These are phyloP conservation scores for Drosophila pandora DNA, from an alignment of 1,140 invertebrate genomes.

Conservation along the genomic window DNA sequence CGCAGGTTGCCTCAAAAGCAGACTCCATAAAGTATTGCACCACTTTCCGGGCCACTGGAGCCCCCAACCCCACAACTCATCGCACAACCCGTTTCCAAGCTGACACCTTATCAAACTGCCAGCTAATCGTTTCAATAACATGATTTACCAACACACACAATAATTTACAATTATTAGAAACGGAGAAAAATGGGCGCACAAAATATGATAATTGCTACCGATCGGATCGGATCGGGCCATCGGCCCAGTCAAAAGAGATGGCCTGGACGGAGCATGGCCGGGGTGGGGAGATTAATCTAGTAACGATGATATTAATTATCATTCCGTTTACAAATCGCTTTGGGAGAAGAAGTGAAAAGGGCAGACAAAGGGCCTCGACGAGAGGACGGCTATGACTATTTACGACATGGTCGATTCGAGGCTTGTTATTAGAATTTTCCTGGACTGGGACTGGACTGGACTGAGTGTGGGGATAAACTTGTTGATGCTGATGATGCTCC, in stretches of 20 bases:
- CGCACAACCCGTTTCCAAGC: slow-evolving; percentile 1
- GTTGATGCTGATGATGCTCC: slow-evolving; percentile 71
- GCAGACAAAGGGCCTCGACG: slow-evolving; percentile 36
- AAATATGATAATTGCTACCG: slow-evolving; percentile 80
- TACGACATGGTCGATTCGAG: slow-evolving; percentile 51
- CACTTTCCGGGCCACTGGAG: slow-evolving; percentile 5
- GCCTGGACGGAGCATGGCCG: too few species aligned
- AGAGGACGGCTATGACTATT: slow-evolving; percentile 35
- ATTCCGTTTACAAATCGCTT: slow-evolving; percentile 73
- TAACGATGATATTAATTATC: slow-evolving; percentile 82
- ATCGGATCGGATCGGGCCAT: slow-evolving; percentile 3
- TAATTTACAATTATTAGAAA: slow-evolving; percentile 79
- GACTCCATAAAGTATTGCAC: slow-evolving; percentile 8
- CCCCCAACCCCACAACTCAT: too few species aligned
- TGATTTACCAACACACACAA: slow-evolving; percentile 74
- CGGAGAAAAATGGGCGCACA: slow-evolving; percentile 44
- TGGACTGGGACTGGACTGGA: neutral
- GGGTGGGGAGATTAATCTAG: slow-evolving; percentile 53
- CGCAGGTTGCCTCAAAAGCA: neutral
- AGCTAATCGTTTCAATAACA: slow-evolving; percentile 79
- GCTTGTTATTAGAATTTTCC: slow-evolving; percentile 51
- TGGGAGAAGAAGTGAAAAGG: slow-evolving; percentile 1
- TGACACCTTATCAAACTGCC: slow-evolving; percentile 72
- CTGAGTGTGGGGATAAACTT: slow-evolving; percentile 36
- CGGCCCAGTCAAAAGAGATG: slow-evolving; percentile 1